phyloP scores from a whole-genome alignment of 2,888 invertebrate genomes.

The Spodoptera exigua region DNA sequence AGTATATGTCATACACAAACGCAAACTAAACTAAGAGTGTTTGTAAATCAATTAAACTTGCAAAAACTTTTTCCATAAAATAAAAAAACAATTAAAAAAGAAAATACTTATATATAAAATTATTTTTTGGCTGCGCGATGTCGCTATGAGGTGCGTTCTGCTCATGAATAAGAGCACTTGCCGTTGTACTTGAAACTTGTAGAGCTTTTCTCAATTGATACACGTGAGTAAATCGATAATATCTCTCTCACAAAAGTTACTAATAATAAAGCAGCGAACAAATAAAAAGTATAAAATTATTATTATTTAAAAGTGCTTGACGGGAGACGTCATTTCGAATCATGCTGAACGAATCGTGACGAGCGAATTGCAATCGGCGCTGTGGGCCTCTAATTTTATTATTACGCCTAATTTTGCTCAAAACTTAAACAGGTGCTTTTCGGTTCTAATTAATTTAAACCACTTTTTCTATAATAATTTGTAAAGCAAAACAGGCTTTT shows the following conservation, averaged over 20 bases:
- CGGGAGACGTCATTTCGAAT: conserved; percentile 38
- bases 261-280: background rate
- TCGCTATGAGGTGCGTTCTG: no score
- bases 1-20: no score
- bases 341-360: conserved; percentile 71
- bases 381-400: conserved; percentile 62
- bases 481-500: conserved; percentile 28
- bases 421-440: conserved; percentile 48
- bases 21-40: no score
- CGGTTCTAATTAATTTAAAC: conserved; percentile 41
- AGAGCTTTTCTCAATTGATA: no score
- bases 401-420: conserved; percentile 56
- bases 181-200: no score
- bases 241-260: no score
- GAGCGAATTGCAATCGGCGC: conserved; percentile 55
- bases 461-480: conserved; percentile 40
- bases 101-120: background rate
- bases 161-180: no score
- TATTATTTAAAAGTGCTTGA: conserved; percentile 43
- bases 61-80: no score
- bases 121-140: no score
- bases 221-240: no score
- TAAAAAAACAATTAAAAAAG: no score
- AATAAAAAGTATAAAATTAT: conserved; percentile 31
- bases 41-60: no score